Evolutionary conservation across 2,113 vertebrate genomes (phyloP), one percentile per base, ranked within the genome.

Genomic region (Thomomys bottae): DNA sequence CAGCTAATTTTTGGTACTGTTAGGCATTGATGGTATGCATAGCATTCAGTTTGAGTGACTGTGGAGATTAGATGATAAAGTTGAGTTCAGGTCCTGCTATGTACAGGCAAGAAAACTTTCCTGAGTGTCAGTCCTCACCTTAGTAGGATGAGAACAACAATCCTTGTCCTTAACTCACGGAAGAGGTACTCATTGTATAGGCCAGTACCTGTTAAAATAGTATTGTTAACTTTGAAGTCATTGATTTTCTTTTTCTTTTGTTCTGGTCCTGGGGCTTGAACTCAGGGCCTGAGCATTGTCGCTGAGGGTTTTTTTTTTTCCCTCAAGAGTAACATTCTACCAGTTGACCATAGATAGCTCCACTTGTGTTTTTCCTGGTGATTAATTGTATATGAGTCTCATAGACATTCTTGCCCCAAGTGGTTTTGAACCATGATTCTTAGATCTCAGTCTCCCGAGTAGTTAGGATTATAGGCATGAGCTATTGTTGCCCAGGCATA

Each of bases 1-100:
- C 73, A 89, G 20, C 72, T 93, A 45, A 23, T 36, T 79, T 87
- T 71, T 86, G 45, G 3, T 67, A 32, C 82, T 94, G 30, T 75
- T 59, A 49, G 42, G 18, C 36, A 38, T 14, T 40, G 32, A 18
- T 8, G 70, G n/a, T 66, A 30, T n/a, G 63, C 23, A 0, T 71
- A 67, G 9, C 32, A 77, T 59, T 73, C 34, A 38, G 23, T 20
- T 77, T 23, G 45, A 32, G 12, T 70, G 80, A 67, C 45, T 17
- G 5, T 77, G 68, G 26, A 40, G 84, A 45, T 54, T 28, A 28
- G 61, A 81, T 71, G 34, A 34, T 20, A n/a, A 17, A 40, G 32
- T 26, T 23, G 81, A 75, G 15, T 18, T 82, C 45, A 42, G 20
- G 0, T 21, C 21, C 26, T 38, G 36, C 76, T 93, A 2, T 26